These are phyloP conservation scores for Thermophis baileyi DNA, from an alignment of 2,113 vertebrate genomes.

Conservation along the genomic window DNA sequence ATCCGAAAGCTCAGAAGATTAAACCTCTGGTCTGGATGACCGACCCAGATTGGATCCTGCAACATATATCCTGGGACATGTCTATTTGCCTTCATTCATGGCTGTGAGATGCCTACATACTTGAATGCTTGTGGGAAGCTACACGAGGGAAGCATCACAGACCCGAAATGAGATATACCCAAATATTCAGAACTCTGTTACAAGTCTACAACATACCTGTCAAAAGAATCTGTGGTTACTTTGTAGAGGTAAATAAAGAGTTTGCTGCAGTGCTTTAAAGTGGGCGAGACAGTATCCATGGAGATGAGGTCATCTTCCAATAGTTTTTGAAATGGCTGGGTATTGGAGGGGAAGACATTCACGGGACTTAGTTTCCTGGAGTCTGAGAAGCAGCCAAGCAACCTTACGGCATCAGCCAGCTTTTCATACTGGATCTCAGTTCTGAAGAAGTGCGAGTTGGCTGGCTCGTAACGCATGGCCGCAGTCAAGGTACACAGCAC, in stretches of 20 bases:
- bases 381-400: slow-evolving; percentile 96
- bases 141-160: background rate
- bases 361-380: slow-evolving; percentile 85
- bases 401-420: slow-evolving; percentile 91
- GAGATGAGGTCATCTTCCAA: slow-evolving; percentile 84
- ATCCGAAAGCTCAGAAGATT: too few species aligned
- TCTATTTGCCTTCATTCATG: too few species aligned
- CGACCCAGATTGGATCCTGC: too few species aligned
- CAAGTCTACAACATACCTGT: slow-evolving; percentile 78
- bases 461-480: slow-evolving; percentile 96
- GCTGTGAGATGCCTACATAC: background rate
- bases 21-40: too few species aligned
- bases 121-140: background rate
- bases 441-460: slow-evolving; percentile 96
- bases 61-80: too few species aligned
- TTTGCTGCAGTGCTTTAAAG: slow-evolving; percentile 91
- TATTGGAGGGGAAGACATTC: slow-evolving; percentile 85
- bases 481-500: slow-evolving; percentile 94
- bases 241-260: slow-evolving; percentile 98
- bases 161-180: background rate
- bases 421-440: slow-evolving; percentile 99
- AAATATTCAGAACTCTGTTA: background rate
- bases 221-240: slow-evolving; percentile 96
- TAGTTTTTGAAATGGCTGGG: slow-evolving; percentile 91
- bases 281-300: slow-evolving; percentile 84